Evolutionary conservation across 1,140 invertebrate species (phyloP), one percentile per base, ranked within the genome.

Genomic region (Pachyrhynchus sulphureomaculatus): DNA sequence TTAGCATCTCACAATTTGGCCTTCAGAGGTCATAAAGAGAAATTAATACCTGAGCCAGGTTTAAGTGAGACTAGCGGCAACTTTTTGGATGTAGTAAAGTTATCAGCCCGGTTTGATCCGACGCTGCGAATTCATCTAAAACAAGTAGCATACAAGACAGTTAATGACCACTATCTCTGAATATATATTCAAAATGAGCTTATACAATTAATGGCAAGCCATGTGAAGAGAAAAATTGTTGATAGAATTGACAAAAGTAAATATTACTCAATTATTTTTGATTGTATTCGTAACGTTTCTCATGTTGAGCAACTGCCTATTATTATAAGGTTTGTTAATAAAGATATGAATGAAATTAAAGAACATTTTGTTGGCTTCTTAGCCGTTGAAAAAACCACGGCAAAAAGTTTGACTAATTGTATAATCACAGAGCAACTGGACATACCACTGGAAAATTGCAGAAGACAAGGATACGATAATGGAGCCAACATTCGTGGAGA

Each of bases 401-500:
- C 21, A 26, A 8, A 48, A 23, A 48, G 45, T 48, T 48, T 9
- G 24, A 48, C 45, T 26, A 26, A 26, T 26, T 26, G 8, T 26
- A 26, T 26, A 26, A 26, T 26, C 24, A 26, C 8, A 26, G 24
- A 26, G 8, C 24, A 48, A 8, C 10, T 18, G 26, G 23, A 1
- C 26, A 48, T 48, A 48, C 26, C 45, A 48, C 26, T 26, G 4
- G 4, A 48, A 48, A 48, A 48, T 23, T 48, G 45, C 24, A 48
- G 45, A 48, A 2, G 45, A 20, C 45, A 48, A 48, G 23, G 45
- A 48, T 48, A 29, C 26, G 45, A 48, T 48, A 48, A 48, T 48
- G 45, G 45, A 9, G 45, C 45, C 45, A 23, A 48, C n/a, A n/a
- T n/a, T n/a, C n/a, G n/a, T n/a, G n/a, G n/a, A n/a, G n/a, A n/a